Evolutionary conservation across 1,140 invertebrate species (phyloP), one percentile per base, ranked within the genome.

Genomic region (Drosophila saltans): DNA sequence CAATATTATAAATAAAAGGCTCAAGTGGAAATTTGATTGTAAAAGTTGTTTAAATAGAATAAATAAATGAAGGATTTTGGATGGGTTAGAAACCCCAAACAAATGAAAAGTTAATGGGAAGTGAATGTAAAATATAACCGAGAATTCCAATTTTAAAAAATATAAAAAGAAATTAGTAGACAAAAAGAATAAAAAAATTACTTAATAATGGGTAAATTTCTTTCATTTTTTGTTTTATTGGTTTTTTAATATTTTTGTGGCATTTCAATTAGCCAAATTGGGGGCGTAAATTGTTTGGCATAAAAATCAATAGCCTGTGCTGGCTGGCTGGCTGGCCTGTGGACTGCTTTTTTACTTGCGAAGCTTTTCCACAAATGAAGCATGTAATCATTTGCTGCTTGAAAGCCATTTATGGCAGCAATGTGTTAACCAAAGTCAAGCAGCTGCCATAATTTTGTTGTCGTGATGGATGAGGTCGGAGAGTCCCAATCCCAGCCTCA

Each of bases 401-500:
- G 48, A 58, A 59, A 58, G 36, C 64, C 58, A 75, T 72, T 81
- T 86, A 80, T 78, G 69, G 52, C 79, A 76, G 41, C 71, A 60
- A 66, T 68, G 66, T 71, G 83, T 75, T 88, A 86, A 86, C 80
- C 82, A 72, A 71, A 70, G n/a, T 52, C 52, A 74, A 78, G 75
- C 59, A 62, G 41, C 62, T 39, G 62, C 62, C 72, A 26, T 67
- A 75, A 75, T 65, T 59, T 52, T 68, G 58, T 72, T 75, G 45
- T 86, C 61, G 79, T 86, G 82, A 86, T 82, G 76, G 72, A 88
- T 88, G 79, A 69, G 39, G 73, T 48, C 63, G 69, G 62, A 48
- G 70, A 43, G 11, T 57, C 41, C 26, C 69, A 72, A 33, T 57
- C 16, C 2, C 64, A 73, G 74, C 61, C 63, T 26, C 66, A 57